Evolutionary conservation across 2,888 invertebrate species (phyloP), one percentile per base, ranked within the genome.

Genomic region (Ferrisia virgata): DNA sequence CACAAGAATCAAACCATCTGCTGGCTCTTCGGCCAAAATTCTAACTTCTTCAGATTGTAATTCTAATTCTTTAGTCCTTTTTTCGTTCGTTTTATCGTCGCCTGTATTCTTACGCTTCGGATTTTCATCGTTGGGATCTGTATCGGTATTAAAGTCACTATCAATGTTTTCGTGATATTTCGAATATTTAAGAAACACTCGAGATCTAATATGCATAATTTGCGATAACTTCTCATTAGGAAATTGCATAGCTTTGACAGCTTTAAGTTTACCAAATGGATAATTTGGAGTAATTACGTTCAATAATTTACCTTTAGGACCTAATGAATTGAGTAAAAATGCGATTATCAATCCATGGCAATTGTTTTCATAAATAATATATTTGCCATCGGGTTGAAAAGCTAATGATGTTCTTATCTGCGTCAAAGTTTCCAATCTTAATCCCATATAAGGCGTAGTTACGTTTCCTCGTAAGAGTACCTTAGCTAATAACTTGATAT

Each of bases 401-500:
- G 97, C 96, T 0, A 94, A 92, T 86, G 93, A 92, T 0, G 94
- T 93, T 76, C 98, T 90, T 31, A 99, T 92, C 89, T 98, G 97
- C 0, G 97, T 94, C 39, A 99, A 89, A 1, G 96, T 94, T 87
- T 99, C 99, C 86, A 94, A 91, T 43, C 99, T 91, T 79, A 98
- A 90, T 85, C 76, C 76, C 25, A 72, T n/a, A 18, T 28, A 47
- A 47, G 15, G 1, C 18, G 80, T n/a, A 1, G 43, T 28, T 1
- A 40, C 9, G 15, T 40, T 31, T 6, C 40, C 72, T 18, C 33
- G 28, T 18, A 83, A 2, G 8, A 95, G 95, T 87, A 97, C 94
- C 87, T 97, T 95, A 25, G 94, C 91, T 72, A 99, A 89, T n/a
- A 95, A 89, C 76, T 96, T 90, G 85, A 98, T 91, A 47, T 93